A percentile compares a stretch with the other conserved stretches of the same genome.
Evolutionary conservation across 1,140 invertebrate genomes (phyloP).

Genomic region (Gryllus bimaculatus): DNA sequence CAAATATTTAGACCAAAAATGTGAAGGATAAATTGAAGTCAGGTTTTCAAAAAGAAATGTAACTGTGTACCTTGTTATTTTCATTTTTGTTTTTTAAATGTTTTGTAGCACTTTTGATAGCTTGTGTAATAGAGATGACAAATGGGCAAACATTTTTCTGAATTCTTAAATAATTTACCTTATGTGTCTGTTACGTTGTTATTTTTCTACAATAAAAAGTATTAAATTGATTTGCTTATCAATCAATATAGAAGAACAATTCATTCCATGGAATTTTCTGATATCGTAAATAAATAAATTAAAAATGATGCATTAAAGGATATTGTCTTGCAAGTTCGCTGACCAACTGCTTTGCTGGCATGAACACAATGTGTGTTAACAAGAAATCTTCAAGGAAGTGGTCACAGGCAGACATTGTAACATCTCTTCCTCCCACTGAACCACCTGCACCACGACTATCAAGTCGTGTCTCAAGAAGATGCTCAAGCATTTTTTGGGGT

Average conservation of each 20-base stretch:
- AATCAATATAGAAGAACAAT: too few species aligned
- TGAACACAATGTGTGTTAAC: constrained; percentile 79
- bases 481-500: constrained; percentile 79
- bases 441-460: constrained; percentile 40
- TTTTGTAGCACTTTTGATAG: too few species aligned
- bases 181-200: too few species aligned
- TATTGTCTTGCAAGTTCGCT: constrained; percentile 67
- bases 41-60: background rate
- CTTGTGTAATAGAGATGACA: too few species aligned
- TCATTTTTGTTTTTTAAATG: background rate
- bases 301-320: constrained; percentile 42
- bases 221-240: too few species aligned
- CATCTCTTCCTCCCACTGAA: constrained; percentile 36
- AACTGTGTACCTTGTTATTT: background rate
- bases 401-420: constrained; percentile 39
- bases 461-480: constrained; percentile 71
- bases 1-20: background rate
- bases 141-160: too few species aligned
- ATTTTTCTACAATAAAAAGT: too few species aligned
- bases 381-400: constrained; percentile 77
- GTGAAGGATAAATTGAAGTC: background rate
- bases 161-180: too few species aligned
- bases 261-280: too few species aligned
- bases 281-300: too few species aligned
- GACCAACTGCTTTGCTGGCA: constrained; percentile 67